Percentiles rank a stretch among this genome's conserved stretches.
phyloP scores from a whole-genome alignment of 2,888 invertebrate genomes.

The Metalampra italica region DNA sequence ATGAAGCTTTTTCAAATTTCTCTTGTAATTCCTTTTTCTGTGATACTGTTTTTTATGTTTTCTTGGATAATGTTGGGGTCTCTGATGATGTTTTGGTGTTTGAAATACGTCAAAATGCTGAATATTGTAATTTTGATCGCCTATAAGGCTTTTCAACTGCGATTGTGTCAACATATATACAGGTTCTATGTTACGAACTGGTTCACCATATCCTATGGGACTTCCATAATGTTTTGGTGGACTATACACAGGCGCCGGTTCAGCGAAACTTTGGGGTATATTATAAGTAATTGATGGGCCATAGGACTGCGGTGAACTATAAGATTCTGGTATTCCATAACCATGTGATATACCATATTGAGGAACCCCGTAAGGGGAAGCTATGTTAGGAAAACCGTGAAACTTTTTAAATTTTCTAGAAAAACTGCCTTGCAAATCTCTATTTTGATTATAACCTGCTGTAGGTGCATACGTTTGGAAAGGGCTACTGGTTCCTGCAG shows the following conservation, averaged over 20 bases:
- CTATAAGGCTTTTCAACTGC: constrained; percentile 54
- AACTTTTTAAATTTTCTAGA: constrained; percentile 28
- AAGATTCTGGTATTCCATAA: constrained; percentile 20
- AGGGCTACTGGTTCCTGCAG: constrained; percentile 11
- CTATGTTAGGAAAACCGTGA: constrained; percentile 19
- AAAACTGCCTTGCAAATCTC: constrained; percentile 28
- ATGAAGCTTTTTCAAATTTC: constrained; percentile 47
- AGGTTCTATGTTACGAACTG: constrained; percentile 43
- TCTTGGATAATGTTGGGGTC: constrained; percentile 24
- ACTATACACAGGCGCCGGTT: constrained; percentile 8
- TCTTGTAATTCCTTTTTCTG: constrained; percentile 35
- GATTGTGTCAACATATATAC: constrained; percentile 61
- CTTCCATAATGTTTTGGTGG: constrained; percentile 10
- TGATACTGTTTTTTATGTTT: constrained; percentile 26
- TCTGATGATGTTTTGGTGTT: constrained; percentile 28
- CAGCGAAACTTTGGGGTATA: neutral
- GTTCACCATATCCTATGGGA: neutral
- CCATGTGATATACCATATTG: constrained; percentile 6
- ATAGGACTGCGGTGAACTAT: constrained; percentile 9
- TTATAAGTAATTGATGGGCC: neutral
- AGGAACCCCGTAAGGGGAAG: constrained; percentile 31
- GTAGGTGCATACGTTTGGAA: constrained; percentile 29
- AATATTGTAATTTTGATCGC: constrained; percentile 58
- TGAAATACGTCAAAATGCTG: constrained; percentile 60
- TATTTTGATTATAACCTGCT: constrained; percentile 21